Conservation (phyloP, 2,888 invertebrate genomes). For the Xestia sexstrigata region DNA sequence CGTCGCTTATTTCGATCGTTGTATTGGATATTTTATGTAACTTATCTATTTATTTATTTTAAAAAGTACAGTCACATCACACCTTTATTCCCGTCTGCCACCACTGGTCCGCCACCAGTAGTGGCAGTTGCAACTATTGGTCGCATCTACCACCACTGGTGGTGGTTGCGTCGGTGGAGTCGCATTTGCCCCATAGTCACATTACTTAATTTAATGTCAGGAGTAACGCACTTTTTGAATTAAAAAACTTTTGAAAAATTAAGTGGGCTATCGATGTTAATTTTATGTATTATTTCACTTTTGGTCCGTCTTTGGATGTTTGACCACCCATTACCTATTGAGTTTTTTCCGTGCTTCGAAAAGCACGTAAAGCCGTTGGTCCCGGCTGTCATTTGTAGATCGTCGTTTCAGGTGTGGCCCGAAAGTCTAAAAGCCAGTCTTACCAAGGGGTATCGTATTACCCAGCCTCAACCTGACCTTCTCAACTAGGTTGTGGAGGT, state of each 20-base stretch:
- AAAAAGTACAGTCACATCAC: background rate
- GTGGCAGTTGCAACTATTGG: too few relatives aligned
- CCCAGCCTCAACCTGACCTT: background rate
- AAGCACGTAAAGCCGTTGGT: background rate
- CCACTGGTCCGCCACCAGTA: too few relatives aligned
- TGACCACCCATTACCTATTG: background rate
- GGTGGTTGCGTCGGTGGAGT: too few relatives aligned
- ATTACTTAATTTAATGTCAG: too few relatives aligned
- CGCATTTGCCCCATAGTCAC: too few relatives aligned
- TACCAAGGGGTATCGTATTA: background rate
- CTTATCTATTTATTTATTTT: background rate
- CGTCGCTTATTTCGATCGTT: slow-evolving; percentile 54
- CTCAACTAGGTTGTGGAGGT: too few relatives aligned
- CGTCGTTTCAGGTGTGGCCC: background rate
- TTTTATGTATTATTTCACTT: background rate
- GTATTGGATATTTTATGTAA: slow-evolving; percentile 42
- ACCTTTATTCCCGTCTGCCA: too few relatives aligned
- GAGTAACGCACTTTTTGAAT: too few relatives aligned
- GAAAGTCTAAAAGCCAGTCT: background rate
- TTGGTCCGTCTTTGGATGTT: background rate
- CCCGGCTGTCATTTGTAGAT: background rate
- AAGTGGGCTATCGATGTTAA: background rate
- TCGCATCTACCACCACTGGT: too few relatives aligned
- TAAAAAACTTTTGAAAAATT: slow-evolving; percentile 5
- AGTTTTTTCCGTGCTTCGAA: background rate